These are phyloP conservation scores for Ophiodon elongatus DNA, from an alignment of 2,113 vertebrate species.

Conservation along the genomic window DNA sequence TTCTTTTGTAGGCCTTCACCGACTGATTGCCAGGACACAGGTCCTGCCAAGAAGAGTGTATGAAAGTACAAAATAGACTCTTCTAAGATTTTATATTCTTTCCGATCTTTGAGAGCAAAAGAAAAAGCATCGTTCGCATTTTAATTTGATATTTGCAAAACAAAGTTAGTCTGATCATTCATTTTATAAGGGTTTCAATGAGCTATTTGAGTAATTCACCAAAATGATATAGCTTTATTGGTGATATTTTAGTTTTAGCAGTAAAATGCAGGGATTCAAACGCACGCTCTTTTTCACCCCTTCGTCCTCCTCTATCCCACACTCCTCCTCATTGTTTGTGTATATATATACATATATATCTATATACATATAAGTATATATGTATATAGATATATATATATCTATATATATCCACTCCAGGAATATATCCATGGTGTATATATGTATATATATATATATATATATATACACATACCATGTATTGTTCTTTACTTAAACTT, in stretches of 20 bases:
- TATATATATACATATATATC: too few species aligned
- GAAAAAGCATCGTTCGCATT: constrained; percentile 30
- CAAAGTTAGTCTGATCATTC: constrained; percentile 13
- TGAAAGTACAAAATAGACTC: background rate
- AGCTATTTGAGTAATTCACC: constrained; percentile 12
- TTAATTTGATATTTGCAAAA: constrained; percentile 12
- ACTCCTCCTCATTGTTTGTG: background rate
- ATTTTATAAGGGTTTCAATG: constrained; percentile 34
- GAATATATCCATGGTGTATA: too few species aligned
- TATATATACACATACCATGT: too few species aligned
- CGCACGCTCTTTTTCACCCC: background rate
- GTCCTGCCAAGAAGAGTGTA: constrained; percentile 16
- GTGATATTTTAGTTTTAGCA: background rate
- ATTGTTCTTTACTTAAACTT: constrained; percentile 8
- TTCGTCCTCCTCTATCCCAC: background rate
- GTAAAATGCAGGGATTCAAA: background rate
- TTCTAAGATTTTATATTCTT: background rate
- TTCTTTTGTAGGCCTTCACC: background rate
- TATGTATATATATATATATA: too few species aligned
- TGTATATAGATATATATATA: too few species aligned
- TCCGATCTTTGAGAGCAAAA: constrained; percentile 5
- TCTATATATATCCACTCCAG: too few species aligned
- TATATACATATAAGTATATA: too few species aligned
- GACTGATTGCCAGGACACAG: background rate
- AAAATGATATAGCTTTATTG: background rate